A percentile compares a stretch with the other conserved stretches of the same genome.
phyloP scores from a whole-genome alignment of 2,797 vertebrate species.

The Kryptopterus vitreolus region DNA sequence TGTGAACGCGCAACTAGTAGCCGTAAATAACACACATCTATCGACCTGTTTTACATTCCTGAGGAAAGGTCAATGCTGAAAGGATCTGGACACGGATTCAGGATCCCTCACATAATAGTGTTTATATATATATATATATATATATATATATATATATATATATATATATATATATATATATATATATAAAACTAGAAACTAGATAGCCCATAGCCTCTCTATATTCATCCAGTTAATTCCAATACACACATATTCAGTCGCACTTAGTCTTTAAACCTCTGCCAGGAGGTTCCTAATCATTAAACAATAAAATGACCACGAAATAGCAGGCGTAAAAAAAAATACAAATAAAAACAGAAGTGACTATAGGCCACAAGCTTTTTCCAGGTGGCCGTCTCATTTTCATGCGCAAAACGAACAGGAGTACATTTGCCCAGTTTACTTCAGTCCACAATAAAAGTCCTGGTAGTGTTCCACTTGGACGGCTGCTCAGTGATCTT shows the following conservation, averaged over 20 bases:
- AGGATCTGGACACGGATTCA: too few species aligned
- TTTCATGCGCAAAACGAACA: neutral
- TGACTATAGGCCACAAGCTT: neutral
- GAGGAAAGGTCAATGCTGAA: too few species aligned
- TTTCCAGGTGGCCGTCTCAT: neutral
- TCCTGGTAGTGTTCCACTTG: constrained; percentile 1
- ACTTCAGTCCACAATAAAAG: neutral
- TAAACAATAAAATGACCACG: neutral
- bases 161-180: too few species aligned
- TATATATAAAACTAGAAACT: too few species aligned
- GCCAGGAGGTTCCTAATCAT: neutral
- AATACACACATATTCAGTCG: neutral
- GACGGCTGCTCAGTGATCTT: neutral
- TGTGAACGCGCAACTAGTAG: too few species aligned
- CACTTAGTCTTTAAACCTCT: neutral
- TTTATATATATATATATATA: too few species aligned
- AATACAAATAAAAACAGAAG: neutral
- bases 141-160: too few species aligned
- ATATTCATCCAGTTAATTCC: neutral
- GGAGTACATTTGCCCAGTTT: neutral
- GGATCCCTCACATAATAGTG: too few species aligned
- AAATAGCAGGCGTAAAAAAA: too few species aligned
- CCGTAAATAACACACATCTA: too few species aligned
- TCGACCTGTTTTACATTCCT: too few species aligned
- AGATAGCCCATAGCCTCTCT: too few species aligned